phyloP scores from a whole-genome alignment of 1,140 invertebrate genomes.

The Brachionus sp. region DNA sequence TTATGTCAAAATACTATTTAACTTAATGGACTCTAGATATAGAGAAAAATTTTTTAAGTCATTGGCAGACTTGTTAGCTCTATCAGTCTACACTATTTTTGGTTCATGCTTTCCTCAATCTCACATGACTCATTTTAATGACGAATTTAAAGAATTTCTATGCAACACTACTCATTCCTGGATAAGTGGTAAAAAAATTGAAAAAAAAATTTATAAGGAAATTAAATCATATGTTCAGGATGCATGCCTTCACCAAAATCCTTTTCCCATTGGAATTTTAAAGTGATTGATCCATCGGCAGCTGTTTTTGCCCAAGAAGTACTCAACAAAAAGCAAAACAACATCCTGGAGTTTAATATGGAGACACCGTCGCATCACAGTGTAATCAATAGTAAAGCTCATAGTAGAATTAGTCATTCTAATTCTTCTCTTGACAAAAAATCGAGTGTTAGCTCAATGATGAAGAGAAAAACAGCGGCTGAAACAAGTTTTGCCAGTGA shows the following conservation, averaged over 20 bases:
- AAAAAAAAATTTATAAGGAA: neutral
- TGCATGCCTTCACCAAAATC: slow-evolving; percentile 10
- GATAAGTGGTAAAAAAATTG: neutral
- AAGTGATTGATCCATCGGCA: neutral
- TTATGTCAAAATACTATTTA: slow-evolving; percentile 26
- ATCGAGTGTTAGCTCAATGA: neutral
- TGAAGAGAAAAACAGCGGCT: neutral
- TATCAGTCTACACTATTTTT: slow-evolving; percentile 31
- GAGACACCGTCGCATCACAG: neutral
- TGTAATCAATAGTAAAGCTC: neutral
- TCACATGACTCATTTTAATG: slow-evolving; percentile 12
- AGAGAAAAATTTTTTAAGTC: slow-evolving; percentile 26
- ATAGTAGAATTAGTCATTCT: slow-evolving; percentile 17
- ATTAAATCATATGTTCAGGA: neutral
- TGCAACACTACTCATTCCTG: slow-evolving; percentile 13
- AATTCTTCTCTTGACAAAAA: slow-evolving; percentile 1
- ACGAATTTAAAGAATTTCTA: slow-evolving; percentile 28
- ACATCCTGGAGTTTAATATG: neutral
- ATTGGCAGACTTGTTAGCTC: slow-evolving; percentile 3
- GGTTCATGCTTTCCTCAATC: slow-evolving; percentile 29
- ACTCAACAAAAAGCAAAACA: slow-evolving; percentile 20
- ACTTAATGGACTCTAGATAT: neutral
- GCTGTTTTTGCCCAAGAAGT: slow-evolving; percentile 36
- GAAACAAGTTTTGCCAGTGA: neutral
- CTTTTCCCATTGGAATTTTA: slow-evolving; percentile 17